Evolutionary conservation across 2,888 invertebrate genomes (phyloP).

Genomic region (Noctuana brunneofusca): DNA sequence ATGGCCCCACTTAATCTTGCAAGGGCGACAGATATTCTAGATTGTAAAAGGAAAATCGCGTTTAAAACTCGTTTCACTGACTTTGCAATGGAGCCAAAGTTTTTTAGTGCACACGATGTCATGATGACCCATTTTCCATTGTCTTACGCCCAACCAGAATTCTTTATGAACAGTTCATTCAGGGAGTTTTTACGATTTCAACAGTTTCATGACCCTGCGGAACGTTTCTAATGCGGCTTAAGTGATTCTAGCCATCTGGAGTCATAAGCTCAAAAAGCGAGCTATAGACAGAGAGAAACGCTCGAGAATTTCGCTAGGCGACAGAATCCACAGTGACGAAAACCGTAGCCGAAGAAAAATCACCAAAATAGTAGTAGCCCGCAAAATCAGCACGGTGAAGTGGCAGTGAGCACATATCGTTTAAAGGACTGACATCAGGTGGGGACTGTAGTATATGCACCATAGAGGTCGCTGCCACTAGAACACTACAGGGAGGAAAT

Average conservation of each 20-base stretch:
- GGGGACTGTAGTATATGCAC: too few species aligned
- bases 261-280: not conserved
- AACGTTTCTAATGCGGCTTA: conserved; percentile 20
- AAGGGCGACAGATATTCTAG: conserved; percentile 28
- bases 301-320: too few species aligned
- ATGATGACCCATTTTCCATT: conserved; percentile 34
- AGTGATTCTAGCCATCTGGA: conserved; percentile 13
- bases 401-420: too few species aligned
- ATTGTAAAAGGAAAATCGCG: conserved; percentile 34
- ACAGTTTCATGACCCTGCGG: conserved; percentile 25
- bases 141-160: conserved; percentile 33
- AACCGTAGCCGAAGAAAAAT: too few species aligned
- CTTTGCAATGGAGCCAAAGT: conserved; percentile 33
- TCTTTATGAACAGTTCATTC: conserved; percentile 31
- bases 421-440: too few species aligned
- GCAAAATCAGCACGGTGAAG: too few species aligned
- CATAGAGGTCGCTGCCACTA: too few species aligned
- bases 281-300: too few species aligned
- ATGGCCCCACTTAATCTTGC: conserved; percentile 30
- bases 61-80: conserved; percentile 33
- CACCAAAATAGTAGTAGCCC: too few species aligned
- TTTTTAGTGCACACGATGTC: conserved; percentile 33
- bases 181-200: conserved; percentile 31
- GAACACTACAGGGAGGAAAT: too few species aligned
- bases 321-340: too few species aligned